Base-by-base conservation (phyloP, 1,140 invertebrate species). In the Apocrypta bakeri region DNA sequence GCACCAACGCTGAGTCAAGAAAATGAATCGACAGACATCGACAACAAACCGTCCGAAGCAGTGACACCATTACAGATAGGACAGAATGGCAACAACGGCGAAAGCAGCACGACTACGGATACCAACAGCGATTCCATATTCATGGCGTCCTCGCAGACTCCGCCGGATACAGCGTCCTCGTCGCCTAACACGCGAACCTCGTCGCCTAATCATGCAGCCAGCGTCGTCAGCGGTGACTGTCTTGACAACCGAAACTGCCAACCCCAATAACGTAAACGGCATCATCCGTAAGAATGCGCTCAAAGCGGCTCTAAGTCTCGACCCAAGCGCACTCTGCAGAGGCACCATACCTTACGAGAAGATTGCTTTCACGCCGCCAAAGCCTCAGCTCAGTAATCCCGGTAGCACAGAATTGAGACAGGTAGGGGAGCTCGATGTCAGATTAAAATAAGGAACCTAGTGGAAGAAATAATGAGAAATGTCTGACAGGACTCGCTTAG, bases 251-350 rank as follows among this genome's bases (percentile, higher is more conserved):
- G 81, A 1, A 76, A 37, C 25, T 24, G 14, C 29, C 1, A 74
- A 33, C 21, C 68, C 69, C 1, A 48, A 85, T 71, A 90, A 89
- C 77, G 88, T 89, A n/a, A 91, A 92, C 71, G 91, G 90, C n/a
- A 89, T 91, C 71, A 82, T 90, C 27, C 87, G 88, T 33, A 92
- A 91, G 78, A 91, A 82, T 61, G 85, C 90, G 7, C 85, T 92
- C 27, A 92, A 91, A 84, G 92, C 92, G 7, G 91, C 92, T 2
- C 87, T 93, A 25, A 92, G 93, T 11, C 86, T 93, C 79, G 93
- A 94, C 79, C 91, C 93, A 0, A 90, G 91, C 37, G 89, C 92
- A 0, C 87, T 94, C 6, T 90, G 89, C 74, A 87, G 90, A 21
- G 88, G 86, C 1, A 87, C 88, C 9, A 91, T 91, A 81, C 89